These are phyloP conservation scores for Amphiura filiformis DNA, from an alignment of 35 echinoderm and acorn worm genomes.

Conservation along the genomic window DNA sequence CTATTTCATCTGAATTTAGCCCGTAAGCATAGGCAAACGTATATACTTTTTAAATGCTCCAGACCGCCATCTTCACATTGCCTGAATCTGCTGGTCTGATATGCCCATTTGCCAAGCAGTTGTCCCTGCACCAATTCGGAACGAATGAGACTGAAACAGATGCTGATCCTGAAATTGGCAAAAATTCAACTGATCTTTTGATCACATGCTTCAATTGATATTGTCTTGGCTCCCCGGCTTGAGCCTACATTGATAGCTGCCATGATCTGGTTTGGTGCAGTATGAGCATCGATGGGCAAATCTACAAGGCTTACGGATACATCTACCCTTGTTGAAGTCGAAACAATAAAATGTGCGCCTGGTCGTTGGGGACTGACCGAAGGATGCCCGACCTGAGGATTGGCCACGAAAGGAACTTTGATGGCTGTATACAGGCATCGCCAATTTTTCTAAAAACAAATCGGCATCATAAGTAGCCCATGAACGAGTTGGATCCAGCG, in stretches of 20 bases:
- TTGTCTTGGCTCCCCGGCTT: too few relatives aligned
- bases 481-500: neutral
- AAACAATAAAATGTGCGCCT: too few relatives aligned
- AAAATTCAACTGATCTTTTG: neutral
- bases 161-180: neutral
- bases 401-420: neutral
- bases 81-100: slow-evolving; percentile 29
- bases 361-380: too few relatives aligned
- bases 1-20: too few relatives aligned
- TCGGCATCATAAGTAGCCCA: neutral
- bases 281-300: too few relatives aligned
- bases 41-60: slow-evolving; percentile 18
- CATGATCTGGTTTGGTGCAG: too few relatives aligned
- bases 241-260: too few relatives aligned
- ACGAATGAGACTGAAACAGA: slow-evolving; percentile 29
- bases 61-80: slow-evolving; percentile 39
- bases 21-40: neutral
- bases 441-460: neutral
- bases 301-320: too few relatives aligned
- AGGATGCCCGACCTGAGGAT: neutral
- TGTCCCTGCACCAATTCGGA: slow-evolving; percentile 43
- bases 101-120: slow-evolving; percentile 25
- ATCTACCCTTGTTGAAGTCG: too few relatives aligned
- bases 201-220: neutral
- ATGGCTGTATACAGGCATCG: neutral